Evolutionary conservation across 2,797 vertebrate genomes (phyloP).

Genomic region (Myotis pilosus): DNA sequence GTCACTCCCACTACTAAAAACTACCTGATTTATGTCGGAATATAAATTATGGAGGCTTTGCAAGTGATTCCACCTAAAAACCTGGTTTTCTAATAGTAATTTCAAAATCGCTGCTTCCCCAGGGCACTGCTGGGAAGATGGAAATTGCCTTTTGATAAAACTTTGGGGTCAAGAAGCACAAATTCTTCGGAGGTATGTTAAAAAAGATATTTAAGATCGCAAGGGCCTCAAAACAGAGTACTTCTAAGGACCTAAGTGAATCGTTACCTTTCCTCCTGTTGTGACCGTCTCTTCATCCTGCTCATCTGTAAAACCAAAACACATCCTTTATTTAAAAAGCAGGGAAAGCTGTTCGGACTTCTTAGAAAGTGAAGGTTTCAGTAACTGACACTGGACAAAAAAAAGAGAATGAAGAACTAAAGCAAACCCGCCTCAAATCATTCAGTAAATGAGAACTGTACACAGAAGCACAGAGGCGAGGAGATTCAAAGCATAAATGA

Average conservation of each 20-base stretch:
- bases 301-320: constrained; percentile 89
- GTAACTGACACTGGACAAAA: background rate
- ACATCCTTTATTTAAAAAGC: background rate
- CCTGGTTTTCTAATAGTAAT: background rate
- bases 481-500: background rate
- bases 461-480: background rate
- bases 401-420: constrained; percentile 4
- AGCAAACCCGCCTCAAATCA: background rate
- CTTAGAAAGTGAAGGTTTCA: background rate
- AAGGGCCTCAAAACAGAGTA: background rate
- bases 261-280: constrained; percentile 93
- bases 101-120: background rate
- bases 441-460: background rate
- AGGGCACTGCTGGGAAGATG: background rate
- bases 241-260: background rate
- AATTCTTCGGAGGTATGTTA: background rate
- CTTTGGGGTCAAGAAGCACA: background rate
- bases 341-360: background rate
- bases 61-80: background rate
- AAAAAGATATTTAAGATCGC: background rate
- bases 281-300: constrained; percentile 95
- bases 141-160: background rate
- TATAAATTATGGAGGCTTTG: background rate
- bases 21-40: background rate
- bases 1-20: background rate